Evolutionary conservation across 2,113 vertebrate genomes (phyloP).

Genomic region (Pristiophorus japonicus): DNA sequence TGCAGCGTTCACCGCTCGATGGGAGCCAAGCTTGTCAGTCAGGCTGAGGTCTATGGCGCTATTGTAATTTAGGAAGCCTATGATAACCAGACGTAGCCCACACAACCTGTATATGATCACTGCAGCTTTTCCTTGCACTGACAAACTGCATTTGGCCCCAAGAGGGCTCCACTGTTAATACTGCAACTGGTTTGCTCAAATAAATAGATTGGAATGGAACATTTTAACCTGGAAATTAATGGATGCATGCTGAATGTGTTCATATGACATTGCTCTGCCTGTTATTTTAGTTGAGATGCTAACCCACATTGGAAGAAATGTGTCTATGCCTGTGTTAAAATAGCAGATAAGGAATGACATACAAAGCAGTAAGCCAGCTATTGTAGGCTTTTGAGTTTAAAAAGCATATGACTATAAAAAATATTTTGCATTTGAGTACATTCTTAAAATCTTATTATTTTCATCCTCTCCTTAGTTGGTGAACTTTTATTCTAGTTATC

Average conservation of each 20-base stretch:
- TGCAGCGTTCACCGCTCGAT: not conserved
- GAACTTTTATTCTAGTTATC: not conserved
- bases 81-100: not conserved
- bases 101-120: not conserved
- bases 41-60: not conserved
- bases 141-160: not conserved
- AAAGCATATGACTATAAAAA: not conserved
- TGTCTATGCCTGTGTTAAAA: not conserved
- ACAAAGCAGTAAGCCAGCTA: not conserved
- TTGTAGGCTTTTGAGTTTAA: not conserved
- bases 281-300: not conserved
- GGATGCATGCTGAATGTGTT: not conserved
- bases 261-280: not conserved
- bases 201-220: not conserved
- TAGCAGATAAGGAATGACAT: not conserved
- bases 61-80: not conserved
- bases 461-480: not conserved
- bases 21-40: not conserved
- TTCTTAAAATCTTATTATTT: not conserved
- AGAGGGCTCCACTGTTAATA: not conserved
- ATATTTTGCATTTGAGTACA: not conserved
- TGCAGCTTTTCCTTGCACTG: not conserved
- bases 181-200: not conserved
- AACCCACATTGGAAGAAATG: not conserved
- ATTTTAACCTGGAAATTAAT: not conserved